Evolutionary conservation across 2,888 invertebrate species (phyloP).

Genomic region (Sminthurinus aureus): DNA sequence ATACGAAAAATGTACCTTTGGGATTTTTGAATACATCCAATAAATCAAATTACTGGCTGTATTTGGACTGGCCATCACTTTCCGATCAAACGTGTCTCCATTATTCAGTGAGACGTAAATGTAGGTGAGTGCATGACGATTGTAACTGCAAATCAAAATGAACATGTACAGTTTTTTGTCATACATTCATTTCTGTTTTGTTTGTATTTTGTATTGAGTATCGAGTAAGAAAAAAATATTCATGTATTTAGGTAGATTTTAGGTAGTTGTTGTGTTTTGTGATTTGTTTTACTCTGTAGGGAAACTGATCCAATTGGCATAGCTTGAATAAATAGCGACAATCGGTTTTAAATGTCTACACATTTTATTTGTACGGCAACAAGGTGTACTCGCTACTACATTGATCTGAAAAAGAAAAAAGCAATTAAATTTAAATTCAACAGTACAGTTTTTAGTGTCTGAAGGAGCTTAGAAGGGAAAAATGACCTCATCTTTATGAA

Average conservation of each 20-base stretch:
- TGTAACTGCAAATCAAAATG: not conserved
- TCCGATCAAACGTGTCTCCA: constrained; percentile 47
- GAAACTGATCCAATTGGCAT: constrained; percentile 7
- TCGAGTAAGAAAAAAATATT: not conserved
- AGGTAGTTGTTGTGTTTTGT: not conserved
- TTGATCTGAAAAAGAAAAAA: constrained; percentile 6
- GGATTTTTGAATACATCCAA: constrained; percentile 43
- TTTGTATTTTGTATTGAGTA: not conserved
- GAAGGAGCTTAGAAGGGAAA: too few relatives aligned
- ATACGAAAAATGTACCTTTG: not conserved
- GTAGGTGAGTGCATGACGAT: constrained; percentile 22
- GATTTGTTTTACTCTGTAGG: not conserved
- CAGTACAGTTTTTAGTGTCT: too few relatives aligned
- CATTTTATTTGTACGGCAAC: constrained; percentile 21
- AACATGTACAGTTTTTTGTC: too few relatives aligned
- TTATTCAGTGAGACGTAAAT: constrained; percentile 48
- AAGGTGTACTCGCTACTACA: constrained; percentile 21
- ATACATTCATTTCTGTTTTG: not conserved
- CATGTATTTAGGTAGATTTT: too few relatives aligned
- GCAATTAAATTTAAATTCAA: too few relatives aligned
- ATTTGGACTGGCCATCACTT: constrained; percentile 33
- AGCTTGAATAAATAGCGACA: constrained; percentile 35
- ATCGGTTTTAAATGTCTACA: constrained; percentile 14
- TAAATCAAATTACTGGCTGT: constrained; percentile 45
- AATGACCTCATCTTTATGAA: too few relatives aligned